A percentile compares a stretch with the other conserved stretches of the same genome.
These are phyloP conservation scores for Gadopsis marmoratus DNA, from an alignment of 2,797 vertebrate genomes.

Conservation along the genomic window DNA sequence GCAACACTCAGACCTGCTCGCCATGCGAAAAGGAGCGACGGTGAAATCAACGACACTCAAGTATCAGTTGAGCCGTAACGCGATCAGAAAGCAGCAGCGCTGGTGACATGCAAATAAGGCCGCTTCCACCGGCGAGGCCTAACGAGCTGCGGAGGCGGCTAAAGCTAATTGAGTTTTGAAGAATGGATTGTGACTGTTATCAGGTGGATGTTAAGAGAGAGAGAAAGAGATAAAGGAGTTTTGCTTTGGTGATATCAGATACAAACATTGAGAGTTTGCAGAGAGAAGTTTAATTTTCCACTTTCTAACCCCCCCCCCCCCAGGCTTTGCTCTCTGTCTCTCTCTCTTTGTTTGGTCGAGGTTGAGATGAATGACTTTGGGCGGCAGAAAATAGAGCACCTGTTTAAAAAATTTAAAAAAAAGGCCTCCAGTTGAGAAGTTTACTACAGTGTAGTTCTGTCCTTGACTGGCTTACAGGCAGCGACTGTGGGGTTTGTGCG, in stretches of 20 bases:
- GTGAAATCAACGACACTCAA: not conserved
- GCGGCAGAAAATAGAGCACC: conserved; percentile 23
- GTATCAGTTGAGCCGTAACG: conserved; percentile 4
- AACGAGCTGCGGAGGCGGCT: conserved; percentile 26
- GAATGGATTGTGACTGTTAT: conserved; percentile 31
- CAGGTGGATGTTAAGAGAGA: not conserved
- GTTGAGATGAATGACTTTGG: conserved; percentile 15
- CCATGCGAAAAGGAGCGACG: not conserved
- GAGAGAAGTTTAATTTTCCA: conserved; percentile 12
- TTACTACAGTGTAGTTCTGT: not conserved
- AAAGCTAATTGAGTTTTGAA: conserved; percentile 43
- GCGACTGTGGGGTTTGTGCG: conserved; percentile 27
- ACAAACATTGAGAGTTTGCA: conserved; percentile 6
- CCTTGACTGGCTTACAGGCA: conserved; percentile 21
- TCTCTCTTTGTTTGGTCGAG: conserved; percentile 11
- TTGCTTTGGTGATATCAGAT: conserved; percentile 17
- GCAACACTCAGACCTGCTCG: not conserved
- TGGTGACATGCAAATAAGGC: conserved; percentile 60
- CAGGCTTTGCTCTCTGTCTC: not conserved
- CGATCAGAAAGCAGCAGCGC: conserved; percentile 35
- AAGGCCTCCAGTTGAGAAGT: conserved; percentile 23
- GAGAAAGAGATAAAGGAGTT: not conserved
- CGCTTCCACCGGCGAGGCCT: conserved; percentile 43
- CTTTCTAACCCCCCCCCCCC: too few relatives aligned
- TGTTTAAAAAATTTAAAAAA: not conserved